Conservation (phyloP, 2,113 vertebrate genomes). For the Cottus gobio region DNA sequence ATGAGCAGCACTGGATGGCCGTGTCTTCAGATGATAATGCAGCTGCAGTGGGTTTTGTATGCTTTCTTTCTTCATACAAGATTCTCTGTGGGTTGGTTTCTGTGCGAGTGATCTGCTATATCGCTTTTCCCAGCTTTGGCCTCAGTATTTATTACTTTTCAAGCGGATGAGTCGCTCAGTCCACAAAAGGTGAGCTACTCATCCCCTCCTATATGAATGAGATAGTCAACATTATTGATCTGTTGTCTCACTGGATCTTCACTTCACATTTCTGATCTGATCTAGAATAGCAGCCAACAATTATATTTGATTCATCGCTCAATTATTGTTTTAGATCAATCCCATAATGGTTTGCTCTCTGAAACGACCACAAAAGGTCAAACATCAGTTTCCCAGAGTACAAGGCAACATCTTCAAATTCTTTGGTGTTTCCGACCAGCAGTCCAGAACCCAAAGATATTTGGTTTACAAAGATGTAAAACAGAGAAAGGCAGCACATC, state of each 20-base stretch:
- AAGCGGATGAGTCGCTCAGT: not conserved
- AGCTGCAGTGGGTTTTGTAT: not conserved
- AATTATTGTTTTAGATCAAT: not conserved
- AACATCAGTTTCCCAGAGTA: too few species aligned
- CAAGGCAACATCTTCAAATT: not conserved
- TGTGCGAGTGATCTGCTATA: not conserved
- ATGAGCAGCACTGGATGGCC: slow-evolving; percentile 11
- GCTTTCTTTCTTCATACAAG: not conserved
- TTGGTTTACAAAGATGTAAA: too few species aligned
- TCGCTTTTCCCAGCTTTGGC: not conserved
- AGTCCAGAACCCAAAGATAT: too few species aligned
- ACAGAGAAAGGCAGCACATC: too few species aligned
- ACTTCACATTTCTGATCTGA: not conserved
- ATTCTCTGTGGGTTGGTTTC: not conserved
- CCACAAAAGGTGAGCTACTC: not conserved
- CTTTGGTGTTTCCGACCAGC: too few species aligned
- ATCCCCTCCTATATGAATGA: not conserved
- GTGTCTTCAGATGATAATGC: not conserved
- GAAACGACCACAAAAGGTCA: too few species aligned
- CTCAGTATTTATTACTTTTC: not conserved
- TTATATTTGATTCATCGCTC: not conserved
- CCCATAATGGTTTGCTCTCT: too few species aligned
- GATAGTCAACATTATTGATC: not conserved
- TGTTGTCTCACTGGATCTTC: not conserved
- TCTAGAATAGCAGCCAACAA: too few species aligned